Evolutionary conservation across 2,888 invertebrate species (phyloP).

Genomic region (Drosophila lutescens): DNA sequence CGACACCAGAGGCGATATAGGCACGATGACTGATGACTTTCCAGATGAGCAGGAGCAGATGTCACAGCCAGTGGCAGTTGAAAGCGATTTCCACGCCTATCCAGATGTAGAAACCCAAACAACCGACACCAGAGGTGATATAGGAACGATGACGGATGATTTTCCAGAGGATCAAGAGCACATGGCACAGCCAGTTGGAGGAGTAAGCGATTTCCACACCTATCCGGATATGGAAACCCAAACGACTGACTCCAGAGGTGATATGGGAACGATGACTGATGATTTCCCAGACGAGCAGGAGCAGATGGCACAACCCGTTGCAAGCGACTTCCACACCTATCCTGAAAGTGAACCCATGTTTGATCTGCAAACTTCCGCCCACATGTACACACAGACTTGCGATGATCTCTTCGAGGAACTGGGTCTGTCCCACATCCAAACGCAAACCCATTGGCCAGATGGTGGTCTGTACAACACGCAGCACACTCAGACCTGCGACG

Average conservation of each 20-base stretch:
- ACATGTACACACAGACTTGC: constrained; percentile 85
- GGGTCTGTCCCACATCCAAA: constrained; percentile 87
- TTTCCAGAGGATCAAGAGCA: constrained; percentile 21
- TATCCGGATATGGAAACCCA: constrained; percentile 55
- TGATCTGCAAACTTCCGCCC: constrained; percentile 56
- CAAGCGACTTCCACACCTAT: constrained; percentile 14
- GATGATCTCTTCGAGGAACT: constrained; percentile 86
- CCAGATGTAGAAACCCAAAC: constrained; percentile 60
- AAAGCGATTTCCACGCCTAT: constrained; percentile 14
- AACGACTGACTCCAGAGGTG: constrained; percentile 51
- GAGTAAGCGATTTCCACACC: constrained; percentile 4
- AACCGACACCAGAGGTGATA: constrained; percentile 50
- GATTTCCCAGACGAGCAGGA: constrained; percentile 18
- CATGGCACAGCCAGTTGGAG: neutral
- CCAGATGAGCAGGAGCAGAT: constrained; percentile 19
- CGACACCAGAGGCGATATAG: constrained; percentile 53
- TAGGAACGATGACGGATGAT: constrained; percentile 64
- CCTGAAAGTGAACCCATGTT: constrained; percentile 51
- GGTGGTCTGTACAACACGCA: constrained; percentile 79
- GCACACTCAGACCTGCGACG: constrained; percentile 83
- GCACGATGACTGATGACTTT: constrained; percentile 60
- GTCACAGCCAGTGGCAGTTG: neutral
- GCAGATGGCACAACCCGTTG: neutral
- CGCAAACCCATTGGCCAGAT: constrained; percentile 87
- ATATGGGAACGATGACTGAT: constrained; percentile 68